Conservation (phyloP, 2,888 invertebrate species). For the Calameuta filiformis region DNA sequence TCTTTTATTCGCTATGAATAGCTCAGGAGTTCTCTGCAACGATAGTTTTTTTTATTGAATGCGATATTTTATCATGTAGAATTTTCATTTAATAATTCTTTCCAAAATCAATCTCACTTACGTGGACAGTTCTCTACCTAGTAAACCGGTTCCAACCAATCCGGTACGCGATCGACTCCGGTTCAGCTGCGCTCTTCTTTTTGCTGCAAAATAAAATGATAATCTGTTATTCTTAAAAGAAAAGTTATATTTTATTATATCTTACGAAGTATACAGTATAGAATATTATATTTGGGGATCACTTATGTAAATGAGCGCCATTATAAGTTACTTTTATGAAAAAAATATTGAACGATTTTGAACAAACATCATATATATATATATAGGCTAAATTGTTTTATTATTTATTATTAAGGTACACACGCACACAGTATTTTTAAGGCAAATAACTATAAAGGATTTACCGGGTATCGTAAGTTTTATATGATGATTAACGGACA, state of each 20-base stretch:
- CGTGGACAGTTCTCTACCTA: conserved; percentile 78
- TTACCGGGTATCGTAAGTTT: not conserved
- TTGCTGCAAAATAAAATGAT: conserved; percentile 72
- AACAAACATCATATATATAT: too few relatives aligned
- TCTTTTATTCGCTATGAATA: conserved; percentile 58
- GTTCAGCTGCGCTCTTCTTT: conserved; percentile 89
- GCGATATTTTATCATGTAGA: not conserved
- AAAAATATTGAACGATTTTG: too few relatives aligned
- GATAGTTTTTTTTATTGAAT: conserved; percentile 7
- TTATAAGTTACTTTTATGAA: not conserved
- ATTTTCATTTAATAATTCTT: conserved; percentile 3
- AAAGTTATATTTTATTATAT: not conserved
- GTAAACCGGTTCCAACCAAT: conserved; percentile 72
- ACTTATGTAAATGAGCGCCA: not conserved
- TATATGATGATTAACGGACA: not conserved
- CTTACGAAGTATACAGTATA: not conserved
- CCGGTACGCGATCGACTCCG: conserved; percentile 88
- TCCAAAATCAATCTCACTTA: conserved; percentile 61
- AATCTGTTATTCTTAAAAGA: not conserved
- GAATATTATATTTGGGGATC: not conserved
- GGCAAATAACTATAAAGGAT: not conserved
- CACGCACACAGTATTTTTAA: not conserved
- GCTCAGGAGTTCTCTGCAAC: conserved; percentile 64
- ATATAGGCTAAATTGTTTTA: not conserved
- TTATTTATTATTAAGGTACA: not conserved